Evolutionary conservation across 2,113 vertebrate genomes (phyloP).

Genomic region (Sporophila hypoxantha): DNA sequence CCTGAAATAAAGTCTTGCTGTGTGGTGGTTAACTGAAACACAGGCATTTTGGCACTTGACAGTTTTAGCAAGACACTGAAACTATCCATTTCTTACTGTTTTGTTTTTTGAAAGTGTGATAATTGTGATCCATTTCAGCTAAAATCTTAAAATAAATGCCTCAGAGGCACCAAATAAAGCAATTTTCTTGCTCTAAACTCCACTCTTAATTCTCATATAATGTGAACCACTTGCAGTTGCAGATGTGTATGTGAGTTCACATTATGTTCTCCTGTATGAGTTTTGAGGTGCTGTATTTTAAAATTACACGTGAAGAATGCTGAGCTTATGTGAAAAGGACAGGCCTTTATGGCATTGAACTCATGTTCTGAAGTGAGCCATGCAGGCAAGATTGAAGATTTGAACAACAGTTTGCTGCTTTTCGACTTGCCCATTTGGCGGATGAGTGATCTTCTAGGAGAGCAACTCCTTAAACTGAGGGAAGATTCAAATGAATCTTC

Average conservation of each 20-base stretch:
- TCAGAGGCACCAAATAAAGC: not conserved
- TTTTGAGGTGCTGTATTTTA: not conserved
- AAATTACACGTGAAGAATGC: not conserved
- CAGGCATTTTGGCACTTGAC: accelerated
- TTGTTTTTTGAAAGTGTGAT: not conserved
- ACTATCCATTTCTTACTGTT: not conserved
- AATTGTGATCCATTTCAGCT: not conserved
- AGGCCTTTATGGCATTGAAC: not conserved
- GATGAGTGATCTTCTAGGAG: not conserved
- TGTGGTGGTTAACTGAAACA: not conserved
- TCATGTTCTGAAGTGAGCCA: not conserved
- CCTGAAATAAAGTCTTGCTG: not conserved
- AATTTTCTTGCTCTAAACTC: not conserved
- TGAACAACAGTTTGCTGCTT: not conserved
- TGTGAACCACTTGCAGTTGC: not conserved
- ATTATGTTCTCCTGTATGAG: not conserved
- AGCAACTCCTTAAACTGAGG: not conserved
- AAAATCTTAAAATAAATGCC: not conserved
- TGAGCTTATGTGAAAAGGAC: not conserved
- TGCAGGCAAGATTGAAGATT: not conserved
- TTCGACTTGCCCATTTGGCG: accelerated
- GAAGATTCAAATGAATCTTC: not conserved
- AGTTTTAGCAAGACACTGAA: not conserved
- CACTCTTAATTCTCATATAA: not conserved
- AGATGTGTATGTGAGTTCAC: not conserved